Base-by-base conservation (phyloP, 2,113 vertebrate species). In the Cyphomyrus discorhynchus region DNA sequence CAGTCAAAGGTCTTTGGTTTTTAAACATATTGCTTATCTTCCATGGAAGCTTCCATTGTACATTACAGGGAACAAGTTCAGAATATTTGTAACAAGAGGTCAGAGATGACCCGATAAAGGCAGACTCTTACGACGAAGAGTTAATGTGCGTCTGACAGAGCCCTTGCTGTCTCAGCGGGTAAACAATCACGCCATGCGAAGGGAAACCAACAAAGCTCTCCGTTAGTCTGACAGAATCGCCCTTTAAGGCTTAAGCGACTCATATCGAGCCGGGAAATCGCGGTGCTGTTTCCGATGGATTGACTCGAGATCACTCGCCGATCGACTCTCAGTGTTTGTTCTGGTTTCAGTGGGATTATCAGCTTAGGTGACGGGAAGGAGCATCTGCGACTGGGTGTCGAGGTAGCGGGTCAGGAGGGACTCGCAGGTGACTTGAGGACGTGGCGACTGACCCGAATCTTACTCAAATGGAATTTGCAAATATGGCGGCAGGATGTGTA, bases 291-390 rank as follows among this genome's bases (percentile, higher is more conserved):
- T 80, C 39, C 86, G 7, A 31, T 58, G 85, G 50, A 31, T 53
- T 15, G 58, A 74, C 66, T 45, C 4, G 11, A 31, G 45, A 13
- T 42, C 88, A 52, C 47, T 53, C 49, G n/a, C 88, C 50, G 74
- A 56, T 89, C 45, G 2, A 66, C 27, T 52, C 19, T 8, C 31
- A 49, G 31, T 24, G 19, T 39, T 52, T 82, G 74, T 24, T 82
- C 88, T 53, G 70, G 27, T 39, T 89, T 82, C 5, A n/a, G n/a
- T n/a, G 80, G 80, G 77, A 62, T 89, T 90, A 90, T 10, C 84
- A 9, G 46, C 84, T 45, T 21, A 31, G 42, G 85, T 47, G 47
- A 87, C 35, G 7, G 0, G 17, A 58, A 89, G 56, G 52, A 46
- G 17, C 7, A 46, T 8, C 77, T 31, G 70, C 1, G 11, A 50